Evolutionary conservation across 1,140 invertebrate genomes (phyloP).

Genomic region (Phymastichus coffea): DNA sequence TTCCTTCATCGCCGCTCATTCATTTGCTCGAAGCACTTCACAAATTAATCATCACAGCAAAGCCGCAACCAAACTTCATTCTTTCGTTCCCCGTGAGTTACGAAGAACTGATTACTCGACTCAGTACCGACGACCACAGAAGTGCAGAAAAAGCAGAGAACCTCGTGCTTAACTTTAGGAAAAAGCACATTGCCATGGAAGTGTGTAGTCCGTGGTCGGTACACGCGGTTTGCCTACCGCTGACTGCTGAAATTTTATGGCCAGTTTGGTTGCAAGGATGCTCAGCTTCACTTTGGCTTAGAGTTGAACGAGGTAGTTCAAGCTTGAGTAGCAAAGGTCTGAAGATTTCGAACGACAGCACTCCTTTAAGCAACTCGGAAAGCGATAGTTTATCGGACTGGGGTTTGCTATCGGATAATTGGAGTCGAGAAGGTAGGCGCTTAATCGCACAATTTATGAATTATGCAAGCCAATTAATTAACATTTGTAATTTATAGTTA

Average conservation of each 20-base stretch:
- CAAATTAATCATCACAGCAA: slow-evolving; percentile 52
- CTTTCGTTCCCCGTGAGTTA: slow-evolving; percentile 58
- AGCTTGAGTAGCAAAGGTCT: slow-evolving; percentile 29
- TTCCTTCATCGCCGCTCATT: slow-evolving; percentile 55
- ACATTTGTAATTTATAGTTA: slow-evolving; percentile 32
- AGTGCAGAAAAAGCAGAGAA: slow-evolving; percentile 44
- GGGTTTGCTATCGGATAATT: slow-evolving; percentile 53
- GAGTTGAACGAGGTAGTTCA: slow-evolving; percentile 48
- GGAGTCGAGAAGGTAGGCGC: slow-evolving; percentile 53
- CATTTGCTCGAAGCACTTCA: slow-evolving; percentile 58
- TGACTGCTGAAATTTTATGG: slow-evolving; percentile 59
- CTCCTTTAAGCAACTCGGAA: slow-evolving; percentile 39
- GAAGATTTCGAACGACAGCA: slow-evolving; percentile 25
- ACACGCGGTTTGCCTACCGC: slow-evolving; percentile 54
- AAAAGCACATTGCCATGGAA: slow-evolving; percentile 42
- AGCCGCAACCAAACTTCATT: slow-evolving; percentile 61
- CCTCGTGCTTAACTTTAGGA: slow-evolving; percentile 47
- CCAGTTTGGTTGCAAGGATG: slow-evolving; percentile 65
- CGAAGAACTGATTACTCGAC: slow-evolving; percentile 12
- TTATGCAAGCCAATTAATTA: not conserved
- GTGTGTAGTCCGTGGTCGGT: slow-evolving; percentile 58
- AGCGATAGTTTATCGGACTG: slow-evolving; percentile 53
- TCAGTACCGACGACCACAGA: slow-evolving; percentile 33
- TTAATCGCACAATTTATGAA: too few relatives aligned
- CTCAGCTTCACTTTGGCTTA: slow-evolving; percentile 59